These are phyloP conservation scores for Toxotes jaculatrix DNA, from an alignment of 2,113 vertebrate species.

Conservation along the genomic window DNA sequence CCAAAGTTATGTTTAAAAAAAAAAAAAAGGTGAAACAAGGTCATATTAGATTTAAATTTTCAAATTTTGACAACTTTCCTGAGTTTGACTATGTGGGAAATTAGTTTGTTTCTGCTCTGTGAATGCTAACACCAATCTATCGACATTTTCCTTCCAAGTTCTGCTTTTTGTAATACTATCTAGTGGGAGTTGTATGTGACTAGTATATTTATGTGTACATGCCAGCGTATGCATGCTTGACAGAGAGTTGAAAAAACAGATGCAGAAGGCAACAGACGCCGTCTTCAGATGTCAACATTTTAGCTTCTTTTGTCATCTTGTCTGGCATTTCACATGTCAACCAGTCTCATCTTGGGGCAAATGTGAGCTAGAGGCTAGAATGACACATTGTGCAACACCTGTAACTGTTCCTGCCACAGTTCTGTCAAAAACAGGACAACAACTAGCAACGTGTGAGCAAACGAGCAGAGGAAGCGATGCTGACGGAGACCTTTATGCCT, in stretches of 20 bases:
- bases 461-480: not conserved
- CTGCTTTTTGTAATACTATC: not conserved
- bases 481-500: conserved; percentile 3
- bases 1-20: not conserved
- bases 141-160: not conserved
- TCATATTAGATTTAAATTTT: not conserved
- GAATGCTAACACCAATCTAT: not conserved
- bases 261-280: conserved; percentile 4
- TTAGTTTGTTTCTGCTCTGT: not conserved
- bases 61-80: not conserved
- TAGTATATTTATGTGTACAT: not conserved
- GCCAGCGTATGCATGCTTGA: not conserved
- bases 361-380: conserved; percentile 1
- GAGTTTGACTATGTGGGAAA: conserved; percentile 2
- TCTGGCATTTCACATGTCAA: conserved; percentile 1
- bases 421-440: conserved; percentile 6
- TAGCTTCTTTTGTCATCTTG: conserved; percentile 14
- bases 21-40: not conserved
- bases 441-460: conserved; percentile 14
- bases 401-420: conserved; percentile 25
- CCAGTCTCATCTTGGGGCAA: not conserved
- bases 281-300: conserved; percentile 30
- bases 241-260: not conserved
- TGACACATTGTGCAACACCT: conserved; percentile 27
- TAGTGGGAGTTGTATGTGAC: not conserved